Conservation (phyloP, 2,797 vertebrate genomes). For the Rhynchotus rufescens region DNA sequence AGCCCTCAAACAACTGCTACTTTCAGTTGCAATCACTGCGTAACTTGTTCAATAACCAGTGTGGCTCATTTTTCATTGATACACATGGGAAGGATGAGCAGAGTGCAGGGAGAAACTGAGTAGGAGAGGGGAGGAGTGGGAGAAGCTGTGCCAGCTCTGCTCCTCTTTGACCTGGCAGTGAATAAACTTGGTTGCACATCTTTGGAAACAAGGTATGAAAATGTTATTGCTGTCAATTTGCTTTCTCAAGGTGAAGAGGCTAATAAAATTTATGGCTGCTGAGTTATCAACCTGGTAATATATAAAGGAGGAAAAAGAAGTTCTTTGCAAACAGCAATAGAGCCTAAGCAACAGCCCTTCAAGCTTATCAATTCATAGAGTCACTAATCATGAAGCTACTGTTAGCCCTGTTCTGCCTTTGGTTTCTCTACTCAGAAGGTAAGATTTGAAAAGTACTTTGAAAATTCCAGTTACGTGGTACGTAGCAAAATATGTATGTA, state of each 20-base stretch:
- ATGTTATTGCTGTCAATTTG: not conserved
- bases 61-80: not conserved
- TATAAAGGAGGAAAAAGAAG: conserved; percentile 2
- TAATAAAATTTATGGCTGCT: conserved; percentile 47
- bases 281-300: conserved; percentile 3
- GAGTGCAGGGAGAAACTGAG: not conserved
- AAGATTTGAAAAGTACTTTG: conserved; percentile 33
- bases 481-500: conserved; percentile 9
- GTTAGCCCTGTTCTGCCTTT: conserved; percentile 16
- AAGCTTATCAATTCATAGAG: not conserved
- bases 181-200: not conserved
- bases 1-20: not conserved
- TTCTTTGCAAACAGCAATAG: not conserved
- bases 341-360: not conserved
- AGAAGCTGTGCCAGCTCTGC: not conserved
- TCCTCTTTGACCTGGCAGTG: conserved; percentile 5
- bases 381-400: conserved; percentile 48
- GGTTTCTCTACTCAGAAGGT: conserved; percentile 64
- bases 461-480: not conserved
- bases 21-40: not conserved
- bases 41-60: not conserved
- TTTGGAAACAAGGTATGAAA: not conserved
- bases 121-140: not conserved
- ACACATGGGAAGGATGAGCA: not conserved
- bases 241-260: conserved; percentile 57